Percentiles rank a stretch among this genome's conserved stretches.
These are phyloP conservation scores for Actias luna DNA, from an alignment of 2,888 invertebrate species.

Conservation along the genomic window DNA sequence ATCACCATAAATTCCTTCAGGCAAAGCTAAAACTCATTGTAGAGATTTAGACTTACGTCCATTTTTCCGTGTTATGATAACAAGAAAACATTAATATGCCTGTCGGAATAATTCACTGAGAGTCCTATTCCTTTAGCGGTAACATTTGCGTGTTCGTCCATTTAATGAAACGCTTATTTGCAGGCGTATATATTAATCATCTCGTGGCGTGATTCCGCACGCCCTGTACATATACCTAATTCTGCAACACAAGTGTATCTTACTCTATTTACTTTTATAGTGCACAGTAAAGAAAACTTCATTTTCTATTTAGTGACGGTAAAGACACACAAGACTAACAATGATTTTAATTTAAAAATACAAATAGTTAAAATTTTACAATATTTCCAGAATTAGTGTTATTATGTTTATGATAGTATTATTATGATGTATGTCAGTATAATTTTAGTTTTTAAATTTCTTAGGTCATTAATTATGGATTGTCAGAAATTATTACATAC, in stretches of 20 bases:
- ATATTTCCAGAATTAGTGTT: background rate
- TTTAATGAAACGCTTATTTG: constrained; percentile 1
- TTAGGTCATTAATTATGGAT: too few relatives aligned
- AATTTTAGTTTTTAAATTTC: too few relatives aligned
- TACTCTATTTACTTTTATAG: background rate
- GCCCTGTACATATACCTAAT: constrained; percentile 27
- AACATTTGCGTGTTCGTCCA: constrained; percentile 5
- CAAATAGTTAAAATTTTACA: background rate
- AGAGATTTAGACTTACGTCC: too few relatives aligned
- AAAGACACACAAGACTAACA: background rate
- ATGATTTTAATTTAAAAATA: background rate
- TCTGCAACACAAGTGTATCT: constrained; percentile 10
- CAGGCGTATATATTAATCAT: constrained; percentile 27
- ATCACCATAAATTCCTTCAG: too few relatives aligned
- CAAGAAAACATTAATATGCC: background rate
- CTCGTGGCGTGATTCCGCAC: constrained; percentile 32
- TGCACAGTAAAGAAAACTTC: background rate
- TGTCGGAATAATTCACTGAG: background rate
- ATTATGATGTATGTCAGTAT: too few relatives aligned
- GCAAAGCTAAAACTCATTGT: too few relatives aligned
- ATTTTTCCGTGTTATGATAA: too few relatives aligned
- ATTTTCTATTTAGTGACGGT: background rate
- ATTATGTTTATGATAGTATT: too few relatives aligned
- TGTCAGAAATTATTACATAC: too few relatives aligned
- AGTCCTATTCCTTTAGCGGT: background rate